Evolutionary conservation across 2,888 invertebrate species (phyloP), one percentile per base, ranked within the genome.

Genomic region (Embidobia sp.): DNA sequence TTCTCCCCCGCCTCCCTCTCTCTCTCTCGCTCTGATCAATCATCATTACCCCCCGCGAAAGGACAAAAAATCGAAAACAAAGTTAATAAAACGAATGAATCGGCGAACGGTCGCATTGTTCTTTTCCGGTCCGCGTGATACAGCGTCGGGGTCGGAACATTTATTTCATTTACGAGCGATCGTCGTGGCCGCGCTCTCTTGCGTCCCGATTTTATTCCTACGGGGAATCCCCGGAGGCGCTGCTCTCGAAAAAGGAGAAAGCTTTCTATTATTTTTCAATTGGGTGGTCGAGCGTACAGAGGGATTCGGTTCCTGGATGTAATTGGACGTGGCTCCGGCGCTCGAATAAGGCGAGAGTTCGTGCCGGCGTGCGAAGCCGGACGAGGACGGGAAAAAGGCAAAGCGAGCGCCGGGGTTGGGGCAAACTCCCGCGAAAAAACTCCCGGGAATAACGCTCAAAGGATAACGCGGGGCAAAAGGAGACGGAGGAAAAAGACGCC

Each of bases 181-280:
- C 59, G 66, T 19, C 33, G 27, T 13, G 26, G 0, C 35, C 19
- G 13, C 15, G 6, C n/a, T 22, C 22, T 37, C n/a, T n/a, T n/a
- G n/a, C n/a, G n/a, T n/a, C n/a, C n/a, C 72, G 81, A 77, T 82
- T 83, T 67, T 82, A 81, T 84, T 83, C 80, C 82, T 70, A 76
- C 78, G 77, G 67, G 80, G 79, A 80, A 79, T 79, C 79, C 80
- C 80, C 74, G 35, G 18, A 55, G 72, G 77, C 66, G 49, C 31
- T 59, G 15, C 22, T 40, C 53, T 55, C 57, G 49, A 67, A 72
- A 72, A 79, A 67, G 73, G 69, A 75, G 78, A 75, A 78, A 59
- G 77, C 79, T 84, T 88, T 87, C 86, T 86, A 88, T 88, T 88
- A 88, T 88, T 88, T 88, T 88, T 88, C 87, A 86, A 88, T 88